Percentiles rank a stretch among this genome's conserved stretches.
Conservation (phyloP, 2,888 invertebrate genomes). For the Pseudolycoriella hygida region DNA sequence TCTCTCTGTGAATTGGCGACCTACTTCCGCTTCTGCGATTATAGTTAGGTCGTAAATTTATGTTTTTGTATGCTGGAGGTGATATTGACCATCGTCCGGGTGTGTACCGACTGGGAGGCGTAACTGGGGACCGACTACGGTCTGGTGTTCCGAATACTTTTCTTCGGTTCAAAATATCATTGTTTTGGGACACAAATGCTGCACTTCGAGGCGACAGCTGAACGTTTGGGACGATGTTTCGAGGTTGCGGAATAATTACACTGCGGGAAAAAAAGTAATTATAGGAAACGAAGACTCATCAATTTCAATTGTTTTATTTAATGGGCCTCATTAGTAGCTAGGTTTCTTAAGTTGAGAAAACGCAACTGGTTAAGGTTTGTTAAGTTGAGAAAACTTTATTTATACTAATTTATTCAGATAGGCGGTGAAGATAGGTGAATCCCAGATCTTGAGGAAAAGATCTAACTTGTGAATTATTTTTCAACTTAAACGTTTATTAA, state of each 20-base stretch:
- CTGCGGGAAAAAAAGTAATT: neutral
- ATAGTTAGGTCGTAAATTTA: neutral
- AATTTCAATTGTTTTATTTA: neutral
- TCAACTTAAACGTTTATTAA: too few relatives aligned
- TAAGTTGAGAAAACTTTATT: too few relatives aligned
- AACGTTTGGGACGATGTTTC: conserved; percentile 7
- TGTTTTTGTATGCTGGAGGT: conserved; percentile 1
- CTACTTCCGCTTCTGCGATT: neutral
- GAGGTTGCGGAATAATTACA: conserved; percentile 1
- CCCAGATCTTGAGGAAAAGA: too few relatives aligned
- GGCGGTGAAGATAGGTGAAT: too few relatives aligned
- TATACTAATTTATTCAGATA: too few relatives aligned
- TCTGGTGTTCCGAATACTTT: conserved; percentile 10
- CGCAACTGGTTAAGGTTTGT: too few relatives aligned
- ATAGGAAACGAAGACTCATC: neutral
- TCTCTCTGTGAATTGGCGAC: neutral
- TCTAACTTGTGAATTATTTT: too few relatives aligned
- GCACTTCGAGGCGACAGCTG: conserved; percentile 13
- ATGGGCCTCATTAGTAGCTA: too few relatives aligned
- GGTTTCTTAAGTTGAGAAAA: too few relatives aligned
- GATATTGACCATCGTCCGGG: conserved; percentile 6
- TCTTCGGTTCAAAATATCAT: conserved; percentile 12
- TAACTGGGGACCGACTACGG: conserved; percentile 4
- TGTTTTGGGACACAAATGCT: conserved; percentile 13
- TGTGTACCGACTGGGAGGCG: conserved; percentile 5